Conservation (phyloP, 2,113 vertebrate species). For the Procavia capensis region DNA sequence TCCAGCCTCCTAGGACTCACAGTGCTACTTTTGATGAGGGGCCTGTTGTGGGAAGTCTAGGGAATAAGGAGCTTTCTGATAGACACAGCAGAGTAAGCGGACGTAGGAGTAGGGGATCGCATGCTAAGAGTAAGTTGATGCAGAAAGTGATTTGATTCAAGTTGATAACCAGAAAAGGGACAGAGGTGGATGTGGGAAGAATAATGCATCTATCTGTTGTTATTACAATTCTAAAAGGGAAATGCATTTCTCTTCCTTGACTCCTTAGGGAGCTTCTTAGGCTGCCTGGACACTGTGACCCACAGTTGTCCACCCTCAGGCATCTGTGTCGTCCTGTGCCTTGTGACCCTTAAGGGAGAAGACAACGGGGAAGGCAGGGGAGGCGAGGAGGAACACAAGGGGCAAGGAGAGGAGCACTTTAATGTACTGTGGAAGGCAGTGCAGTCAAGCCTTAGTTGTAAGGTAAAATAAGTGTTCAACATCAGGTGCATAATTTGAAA, state of each 20-base stretch:
- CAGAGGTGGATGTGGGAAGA: background rate
- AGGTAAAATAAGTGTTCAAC: slow-evolving; percentile 73
- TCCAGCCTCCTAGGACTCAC: background rate
- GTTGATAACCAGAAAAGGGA: background rate
- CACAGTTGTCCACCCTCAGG: background rate
- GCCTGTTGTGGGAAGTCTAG: background rate
- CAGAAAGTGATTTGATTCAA: background rate
- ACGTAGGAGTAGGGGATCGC: background rate
- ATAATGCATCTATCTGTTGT: background rate
- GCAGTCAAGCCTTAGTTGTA: slow-evolving; percentile 56
- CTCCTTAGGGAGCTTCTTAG: background rate
- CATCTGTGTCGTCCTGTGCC: background rate
- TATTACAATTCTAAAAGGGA: background rate
- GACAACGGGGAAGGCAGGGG: background rate
- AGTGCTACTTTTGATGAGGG: background rate
- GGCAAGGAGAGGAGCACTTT: background rate
- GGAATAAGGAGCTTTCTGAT: background rate
- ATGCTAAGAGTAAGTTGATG: background rate
- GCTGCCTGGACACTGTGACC: background rate
- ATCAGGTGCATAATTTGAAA: slow-evolving; percentile 75
- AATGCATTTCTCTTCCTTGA: no score
- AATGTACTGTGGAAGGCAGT: slow-evolving; percentile 24
- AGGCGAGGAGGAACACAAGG: background rate
- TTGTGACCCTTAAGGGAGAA: background rate
- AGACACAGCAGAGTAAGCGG: background rate